Evolutionary conservation across 2,888 invertebrate genomes (phyloP).

Genomic region (Scelioninae gen. 1): DNA sequence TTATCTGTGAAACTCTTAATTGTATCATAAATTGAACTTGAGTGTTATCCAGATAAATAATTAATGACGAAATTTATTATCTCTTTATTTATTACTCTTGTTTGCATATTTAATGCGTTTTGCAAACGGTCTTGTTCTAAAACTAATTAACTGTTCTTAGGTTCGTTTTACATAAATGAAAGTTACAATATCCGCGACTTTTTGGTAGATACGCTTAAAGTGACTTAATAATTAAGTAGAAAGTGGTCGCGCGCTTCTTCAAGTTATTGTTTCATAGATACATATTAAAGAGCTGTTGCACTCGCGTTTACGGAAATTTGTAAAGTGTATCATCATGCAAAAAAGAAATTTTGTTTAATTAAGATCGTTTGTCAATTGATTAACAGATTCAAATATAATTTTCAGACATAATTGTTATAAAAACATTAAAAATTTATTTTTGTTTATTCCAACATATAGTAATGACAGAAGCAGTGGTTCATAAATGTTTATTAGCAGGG

Average conservation of each 20-base stretch:
- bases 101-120: constrained; percentile 27
- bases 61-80: constrained; percentile 8
- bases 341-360: neutral
- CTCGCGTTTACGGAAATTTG: neutral
- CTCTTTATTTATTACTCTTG: neutral
- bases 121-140: constrained; percentile 37
- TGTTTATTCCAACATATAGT: too few relatives aligned
- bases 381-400: too few relatives aligned
- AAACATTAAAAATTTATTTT: too few relatives aligned
- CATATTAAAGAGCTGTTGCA: constrained; percentile 25
- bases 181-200: constrained; percentile 17
- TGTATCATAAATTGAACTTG: neutral
- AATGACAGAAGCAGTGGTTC: too few relatives aligned
- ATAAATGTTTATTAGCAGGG: too few relatives aligned
- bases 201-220: constrained; percentile 9
- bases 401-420: too few relatives aligned
- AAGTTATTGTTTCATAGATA: constrained; percentile 29
- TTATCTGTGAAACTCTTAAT: neutral
- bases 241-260: constrained; percentile 34
- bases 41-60: neutral
- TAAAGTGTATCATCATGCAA: neutral
- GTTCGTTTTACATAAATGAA: constrained; percentile 45
- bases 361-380: neutral
- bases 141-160: constrained; percentile 48
- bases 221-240: constrained; percentile 43